A percentile compares a stretch with the other conserved stretches of the same genome.
Evolutionary conservation across 1,140 invertebrate species (phyloP).

Genomic region (Drosophila santomea): DNA sequence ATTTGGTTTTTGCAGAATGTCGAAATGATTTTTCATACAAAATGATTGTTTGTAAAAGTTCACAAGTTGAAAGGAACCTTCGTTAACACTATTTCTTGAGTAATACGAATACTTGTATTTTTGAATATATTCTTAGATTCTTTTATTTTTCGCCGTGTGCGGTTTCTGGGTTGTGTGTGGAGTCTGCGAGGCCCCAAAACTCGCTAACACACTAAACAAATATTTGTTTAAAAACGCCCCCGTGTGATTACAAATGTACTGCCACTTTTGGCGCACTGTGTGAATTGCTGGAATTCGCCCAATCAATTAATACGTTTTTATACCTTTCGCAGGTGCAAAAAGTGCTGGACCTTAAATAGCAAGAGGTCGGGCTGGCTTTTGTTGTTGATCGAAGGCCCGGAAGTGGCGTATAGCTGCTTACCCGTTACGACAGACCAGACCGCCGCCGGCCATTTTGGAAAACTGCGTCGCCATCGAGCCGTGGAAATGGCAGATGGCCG

Average conservation of each 20-base stretch:
- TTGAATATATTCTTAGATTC: neutral
- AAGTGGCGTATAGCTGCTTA: constrained; percentile 46
- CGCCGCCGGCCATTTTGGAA: constrained; percentile 72
- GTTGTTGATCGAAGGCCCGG: constrained; percentile 34
- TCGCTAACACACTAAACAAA: constrained; percentile 58
- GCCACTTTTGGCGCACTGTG: constrained; percentile 17
- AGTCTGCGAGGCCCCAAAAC: constrained; percentile 34
- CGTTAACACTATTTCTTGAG: no score
- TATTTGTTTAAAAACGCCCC: constrained; percentile 50
- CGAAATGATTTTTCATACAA: neutral
- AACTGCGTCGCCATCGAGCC: constrained; percentile 30
- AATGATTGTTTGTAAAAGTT: no score
- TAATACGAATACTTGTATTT: no score
- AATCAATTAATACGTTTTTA: constrained; percentile 32
- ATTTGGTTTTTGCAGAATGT: neutral
- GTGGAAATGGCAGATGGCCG: constrained; percentile 23
- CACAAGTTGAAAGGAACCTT: no score
- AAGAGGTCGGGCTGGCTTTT: constrained; percentile 9
- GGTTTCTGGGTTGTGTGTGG: constrained; percentile 5
- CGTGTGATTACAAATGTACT: constrained; percentile 36
- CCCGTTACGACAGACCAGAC: constrained; percentile 18
- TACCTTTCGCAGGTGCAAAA: constrained; percentile 7
- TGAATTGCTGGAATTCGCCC: constrained; percentile 35
- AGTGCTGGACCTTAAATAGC: constrained; percentile 14
- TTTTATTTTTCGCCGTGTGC: neutral